Percentiles rank a stretch among this genome's conserved stretches.
These are phyloP conservation scores for Corythornis leucogaster DNA, from an alignment of 2,797 vertebrate genomes.

Conservation along the genomic window DNA sequence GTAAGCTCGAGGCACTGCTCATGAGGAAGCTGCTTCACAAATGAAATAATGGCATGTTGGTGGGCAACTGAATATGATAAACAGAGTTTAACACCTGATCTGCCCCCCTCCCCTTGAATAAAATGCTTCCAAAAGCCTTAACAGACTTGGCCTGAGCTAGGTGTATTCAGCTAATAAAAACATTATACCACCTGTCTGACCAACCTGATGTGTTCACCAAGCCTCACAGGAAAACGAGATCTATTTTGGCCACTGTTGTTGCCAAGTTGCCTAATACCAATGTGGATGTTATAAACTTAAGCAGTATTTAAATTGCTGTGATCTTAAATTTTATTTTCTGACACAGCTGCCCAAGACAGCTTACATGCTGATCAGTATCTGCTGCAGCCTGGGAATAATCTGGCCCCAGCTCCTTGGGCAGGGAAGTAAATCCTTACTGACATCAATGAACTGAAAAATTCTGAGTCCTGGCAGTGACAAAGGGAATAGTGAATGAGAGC, in stretches of 20 bases:
- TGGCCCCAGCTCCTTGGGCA: slow-evolving; percentile 34
- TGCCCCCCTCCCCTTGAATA: not conserved
- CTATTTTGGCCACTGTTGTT: not conserved
- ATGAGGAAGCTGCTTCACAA: not conserved
- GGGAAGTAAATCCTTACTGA: slow-evolving; percentile 64
- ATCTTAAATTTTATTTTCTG: slow-evolving; percentile 57
- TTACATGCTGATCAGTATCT: slow-evolving; percentile 47
- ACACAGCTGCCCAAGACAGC: not conserved
- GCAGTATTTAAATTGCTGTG: slow-evolving; percentile 22
- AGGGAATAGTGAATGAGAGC: slow-evolving; percentile 63
- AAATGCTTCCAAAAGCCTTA: slow-evolving; percentile 17
- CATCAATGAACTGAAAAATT: slow-evolving; percentile 66
- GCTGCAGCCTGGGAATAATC: slow-evolving; percentile 55
- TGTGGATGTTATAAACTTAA: not conserved
- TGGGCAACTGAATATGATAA: not conserved
- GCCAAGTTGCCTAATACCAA: not conserved
- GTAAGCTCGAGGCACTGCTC: not conserved
- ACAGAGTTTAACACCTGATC: slow-evolving; percentile 8
- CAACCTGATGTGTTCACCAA: not conserved
- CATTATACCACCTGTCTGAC: not conserved
- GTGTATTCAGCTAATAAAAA: not conserved
- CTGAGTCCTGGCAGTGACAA: slow-evolving; percentile 65
- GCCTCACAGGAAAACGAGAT: not conserved
- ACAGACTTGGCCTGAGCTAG: not conserved
- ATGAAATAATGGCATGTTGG: not conserved